Conservation (phyloP, 2,113 vertebrate species). For the Ibidorhyncha struthersii region DNA sequence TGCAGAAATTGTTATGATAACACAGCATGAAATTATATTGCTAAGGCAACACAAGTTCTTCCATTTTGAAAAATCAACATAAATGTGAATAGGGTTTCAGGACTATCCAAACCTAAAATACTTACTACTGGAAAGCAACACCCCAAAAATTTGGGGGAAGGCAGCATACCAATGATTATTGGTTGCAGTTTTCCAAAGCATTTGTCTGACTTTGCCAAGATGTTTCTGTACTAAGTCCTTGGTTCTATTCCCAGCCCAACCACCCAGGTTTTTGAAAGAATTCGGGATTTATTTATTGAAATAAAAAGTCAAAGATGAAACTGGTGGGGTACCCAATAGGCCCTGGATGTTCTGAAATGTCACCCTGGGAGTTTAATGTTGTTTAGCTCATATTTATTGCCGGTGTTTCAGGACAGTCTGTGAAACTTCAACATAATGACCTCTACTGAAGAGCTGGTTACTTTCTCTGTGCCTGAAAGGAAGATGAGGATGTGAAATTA, state of each 20-base stretch:
- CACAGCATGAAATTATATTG: background rate
- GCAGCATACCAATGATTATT: background rate
- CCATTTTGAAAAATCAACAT: background rate
- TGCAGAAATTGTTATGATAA: background rate
- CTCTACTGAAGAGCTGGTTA: background rate
- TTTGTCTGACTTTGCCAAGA: background rate
- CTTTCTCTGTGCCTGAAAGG: background rate
- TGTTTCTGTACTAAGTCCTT: background rate
- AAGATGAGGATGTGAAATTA: background rate
- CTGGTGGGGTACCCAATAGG: background rate
- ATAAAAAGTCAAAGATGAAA: background rate
- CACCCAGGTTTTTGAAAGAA: background rate
- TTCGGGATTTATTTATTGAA: background rate
- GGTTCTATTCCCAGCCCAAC: background rate
- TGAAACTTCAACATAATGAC: background rate
- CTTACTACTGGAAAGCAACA: background rate
- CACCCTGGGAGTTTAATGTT: background rate
- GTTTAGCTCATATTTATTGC: background rate
- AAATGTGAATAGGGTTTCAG: background rate
- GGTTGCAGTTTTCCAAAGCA: background rate
- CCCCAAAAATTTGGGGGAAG: background rate
- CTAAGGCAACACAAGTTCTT: background rate
- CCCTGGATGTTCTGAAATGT: background rate
- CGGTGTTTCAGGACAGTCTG: background rate
- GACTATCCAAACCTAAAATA: background rate